These are phyloP conservation scores for Chaetodon trifascialis DNA, from an alignment of 2,113 vertebrate species.

Conservation along the genomic window DNA sequence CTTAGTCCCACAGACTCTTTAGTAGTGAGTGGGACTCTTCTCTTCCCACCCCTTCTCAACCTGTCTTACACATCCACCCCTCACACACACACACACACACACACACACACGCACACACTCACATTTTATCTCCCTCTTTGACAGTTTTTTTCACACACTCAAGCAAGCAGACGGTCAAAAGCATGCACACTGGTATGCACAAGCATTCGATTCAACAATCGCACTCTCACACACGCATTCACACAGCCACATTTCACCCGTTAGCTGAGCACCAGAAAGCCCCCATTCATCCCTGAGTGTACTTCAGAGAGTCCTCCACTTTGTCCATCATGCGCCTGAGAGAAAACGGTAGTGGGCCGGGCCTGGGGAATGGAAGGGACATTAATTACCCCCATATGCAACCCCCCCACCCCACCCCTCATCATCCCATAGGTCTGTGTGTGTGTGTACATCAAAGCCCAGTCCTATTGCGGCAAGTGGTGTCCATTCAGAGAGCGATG, in stretches of 20 bases:
- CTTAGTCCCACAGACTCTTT: conserved; percentile 57
- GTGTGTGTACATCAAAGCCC: conserved; percentile 64
- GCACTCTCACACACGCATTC: conserved; percentile 33
- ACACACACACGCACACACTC: conserved; percentile 16
- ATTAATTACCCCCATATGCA: conserved; percentile 65
- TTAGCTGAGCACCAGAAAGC: conserved; percentile 67
- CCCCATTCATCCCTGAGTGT: conserved; percentile 71
- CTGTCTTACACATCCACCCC: conserved; percentile 27
- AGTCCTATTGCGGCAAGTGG: conserved; percentile 50
- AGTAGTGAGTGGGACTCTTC: conserved; percentile 47
- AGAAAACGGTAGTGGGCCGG: conserved; percentile 35
- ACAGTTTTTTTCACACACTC: conserved; percentile 63
- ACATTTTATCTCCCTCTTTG: conserved; percentile 40
- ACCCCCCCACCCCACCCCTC: neutral
- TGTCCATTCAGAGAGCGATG: conserved; percentile 55
- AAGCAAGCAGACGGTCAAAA: conserved; percentile 43
- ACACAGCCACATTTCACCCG: conserved; percentile 53
- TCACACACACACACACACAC: conserved; percentile 29
- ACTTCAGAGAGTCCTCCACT: conserved; percentile 68
- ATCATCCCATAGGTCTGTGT: conserved; percentile 30
- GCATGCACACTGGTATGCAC: conserved; percentile 50
- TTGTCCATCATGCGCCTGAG: conserved; percentile 60
- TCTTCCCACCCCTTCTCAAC: conserved; percentile 50
- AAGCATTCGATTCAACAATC: conserved; percentile 49
- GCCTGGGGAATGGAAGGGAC: conserved; percentile 50